Base-by-base conservation (phyloP, 2,113 vertebrate genomes). In the Lophochroa leadbeateri region DNA sequence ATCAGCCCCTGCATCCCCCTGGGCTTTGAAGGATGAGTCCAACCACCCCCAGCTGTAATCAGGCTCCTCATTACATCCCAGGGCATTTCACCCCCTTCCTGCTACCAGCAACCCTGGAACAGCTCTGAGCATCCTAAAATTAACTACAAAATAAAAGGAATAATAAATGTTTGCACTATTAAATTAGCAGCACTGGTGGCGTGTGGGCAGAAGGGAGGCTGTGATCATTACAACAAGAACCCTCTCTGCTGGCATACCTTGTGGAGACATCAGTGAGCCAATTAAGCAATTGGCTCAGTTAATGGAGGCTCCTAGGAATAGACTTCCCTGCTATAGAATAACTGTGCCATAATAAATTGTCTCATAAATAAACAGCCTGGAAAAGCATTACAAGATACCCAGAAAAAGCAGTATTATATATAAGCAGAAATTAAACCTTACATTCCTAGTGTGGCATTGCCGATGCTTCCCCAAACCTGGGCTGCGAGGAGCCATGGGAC, bases 231-330 rank as follows among this genome's bases (percentile, higher is more conserved):
- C 82, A 64, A 71, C 15, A 43, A 70, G 94, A 93, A 47, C 77
- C 90, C 90, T 90, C 86, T 92, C 92, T 95, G 81, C 96, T 91
- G 94, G 94, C 25, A 2, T 83, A 95, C 92, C 94, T 96, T 86
- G 86, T 57, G 90, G 92, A 94, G 88, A 93, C 88, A 96, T 94
- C 86, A 93, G 88, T 11, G 87, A 96, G 92, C 93, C 96, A 97
- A 96, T 97, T 97, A 96, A 96, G 92, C 92, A 90, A 94, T 96
- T 96, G 96, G 88, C 92, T 96, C 39, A 2, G 57, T 92, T 94
- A 96, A 88, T 27, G 0, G 93, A 88, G 85, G 96, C 96, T 96
- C 96, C 94, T 43, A 96, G 96, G 94, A 96, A 97, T 55, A 96
- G 85, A 71, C 86, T 78, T 91, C 47, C 85, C 90, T n/a, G 69